These are phyloP conservation scores for Uropetala carovei DNA, from an alignment of 2,888 invertebrate genomes.

Conservation along the genomic window DNA sequence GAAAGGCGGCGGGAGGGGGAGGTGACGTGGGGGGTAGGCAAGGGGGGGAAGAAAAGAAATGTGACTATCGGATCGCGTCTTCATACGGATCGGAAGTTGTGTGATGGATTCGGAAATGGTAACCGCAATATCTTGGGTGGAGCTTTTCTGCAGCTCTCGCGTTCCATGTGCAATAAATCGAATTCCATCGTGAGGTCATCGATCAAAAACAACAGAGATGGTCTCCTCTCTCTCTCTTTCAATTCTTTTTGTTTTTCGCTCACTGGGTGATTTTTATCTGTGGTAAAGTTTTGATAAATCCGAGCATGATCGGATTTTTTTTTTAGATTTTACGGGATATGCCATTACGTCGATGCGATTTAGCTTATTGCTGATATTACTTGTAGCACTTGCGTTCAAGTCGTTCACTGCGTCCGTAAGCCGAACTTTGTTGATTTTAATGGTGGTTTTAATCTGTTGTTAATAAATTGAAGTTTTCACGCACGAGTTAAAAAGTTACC, in stretches of 20 bases:
- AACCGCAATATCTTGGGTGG: slow-evolving; percentile 4
- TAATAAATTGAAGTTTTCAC: too few relatives aligned
- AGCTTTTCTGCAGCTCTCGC: slow-evolving; percentile 19
- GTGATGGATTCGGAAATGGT: slow-evolving; percentile 27
- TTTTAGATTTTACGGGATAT: too few relatives aligned
- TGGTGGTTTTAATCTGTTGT: too few relatives aligned
- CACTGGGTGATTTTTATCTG: not conserved
- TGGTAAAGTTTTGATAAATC: too few relatives aligned
- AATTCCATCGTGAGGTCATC: not conserved
- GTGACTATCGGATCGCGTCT: slow-evolving; percentile 21
- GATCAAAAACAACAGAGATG: not conserved
- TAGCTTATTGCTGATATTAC: too few relatives aligned
- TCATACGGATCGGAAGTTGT: slow-evolving; percentile 31
- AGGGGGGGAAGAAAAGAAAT: slow-evolving; percentile 3
- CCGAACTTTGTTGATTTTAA: too few relatives aligned
- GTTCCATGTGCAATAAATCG: slow-evolving; percentile 14
- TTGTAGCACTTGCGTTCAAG: too few relatives aligned
- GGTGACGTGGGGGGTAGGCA: not conserved
- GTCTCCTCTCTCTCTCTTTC: not conserved
- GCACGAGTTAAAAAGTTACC: too few relatives aligned
- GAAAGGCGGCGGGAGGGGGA: not conserved
- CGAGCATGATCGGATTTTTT: too few relatives aligned
- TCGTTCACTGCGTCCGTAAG: too few relatives aligned
- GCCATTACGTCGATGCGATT: too few relatives aligned
- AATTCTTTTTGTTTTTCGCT: not conserved